Evolutionary conservation across 2,888 invertebrate genomes (phyloP), one percentile per base, ranked within the genome.

Genomic region (Andrena flavipes): DNA sequence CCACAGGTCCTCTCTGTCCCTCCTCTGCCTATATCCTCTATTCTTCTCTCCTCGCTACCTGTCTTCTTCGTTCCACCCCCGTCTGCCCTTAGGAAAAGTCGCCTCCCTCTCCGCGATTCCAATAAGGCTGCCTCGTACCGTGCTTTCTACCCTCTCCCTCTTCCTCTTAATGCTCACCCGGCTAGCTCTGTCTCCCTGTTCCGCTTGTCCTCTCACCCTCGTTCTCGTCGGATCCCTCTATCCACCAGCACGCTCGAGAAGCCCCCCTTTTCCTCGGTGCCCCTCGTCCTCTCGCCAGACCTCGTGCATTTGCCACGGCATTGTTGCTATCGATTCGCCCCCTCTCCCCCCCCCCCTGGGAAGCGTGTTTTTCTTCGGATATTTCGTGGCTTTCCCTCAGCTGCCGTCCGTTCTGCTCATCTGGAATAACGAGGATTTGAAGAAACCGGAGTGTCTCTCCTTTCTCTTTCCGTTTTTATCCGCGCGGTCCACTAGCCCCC

Each of bases 291-390:
- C 60, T 71, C 48, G 20, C 78, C 72, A 78, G 92, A 88, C 91
- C 89, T 88, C 87, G 83, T 81, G 90, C 89, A 90, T 91, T 90
- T 89, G 89, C 89, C 90, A 88, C 88, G 85, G 87, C 89, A 92
- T 91, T 92, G 92, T 93, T 91, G 90, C 87, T 93, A 92, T 92
- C 91, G 92, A 93, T 93, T 93, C 88, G 88, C 65, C 84, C 85
- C 86, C 86, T 13, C 42, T 4, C 42, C 42, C 42, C 42, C 42
- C 42, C 42, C 42, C 42, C 42, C 42, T 4, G 42, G 82, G 87
- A 87, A 90, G 88, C 91, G 88, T 90, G 90, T 92, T 92, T 92
- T 92, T 92, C 92, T 91, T 90, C 85, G 87, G 88, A 88, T 88
- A 90, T 92, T 91, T 92, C 87, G 90, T 89, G 90, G 90, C 87